Evolutionary conservation across 92 coral and sea anemone species (phyloP), one percentile per base, ranked within the genome.

Genomic region (Zoanthus gigantus): DNA sequence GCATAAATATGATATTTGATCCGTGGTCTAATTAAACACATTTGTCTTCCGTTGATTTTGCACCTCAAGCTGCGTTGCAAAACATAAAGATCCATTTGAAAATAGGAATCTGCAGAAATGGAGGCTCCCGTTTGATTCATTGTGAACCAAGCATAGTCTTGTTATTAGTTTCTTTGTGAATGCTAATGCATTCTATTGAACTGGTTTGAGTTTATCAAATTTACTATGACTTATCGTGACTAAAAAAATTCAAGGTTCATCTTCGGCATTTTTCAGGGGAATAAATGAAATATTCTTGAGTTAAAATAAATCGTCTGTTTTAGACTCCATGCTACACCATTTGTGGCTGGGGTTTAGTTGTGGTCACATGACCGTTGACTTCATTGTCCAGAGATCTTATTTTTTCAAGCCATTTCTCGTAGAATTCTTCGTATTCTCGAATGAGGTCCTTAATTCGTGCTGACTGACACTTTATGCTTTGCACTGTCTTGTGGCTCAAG

Each of bases 381-480:
- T 93, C 93, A 17, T 89, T 86, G 72, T 95, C 98, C 12, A 90
- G 91, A 5, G 90, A 97, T 31, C 86, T 94, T 73, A 97, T 90
- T 82, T 96, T 94, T 52, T 76, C 87, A 57, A 95, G 83, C 99
- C 99, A 97, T 48, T 37, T 90, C 74, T 97, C 99, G 67, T 95
- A 97, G 79, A 93, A 97, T 61, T 93, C 99, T 53, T 97, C 98
- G 48, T 90, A 97, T 81, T 97, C 99, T 45, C 88, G 92, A 74
- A 97, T 91, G 56, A 97, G 97, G 74, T 97, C 94, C 81, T 91
- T 93, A 83, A 97, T 94, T 57, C 88, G 86, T 5, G 83, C 37
- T 2, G 98, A 93, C 90, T 92, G 92, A 71, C 87, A 88, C 78
- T 97, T 93, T 87, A 97, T 95, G 72, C 86, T 93, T 76, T 92